Evolutionary conservation across 2,888 invertebrate species (phyloP).

Genomic region (Glaucopsyche alexis): DNA sequence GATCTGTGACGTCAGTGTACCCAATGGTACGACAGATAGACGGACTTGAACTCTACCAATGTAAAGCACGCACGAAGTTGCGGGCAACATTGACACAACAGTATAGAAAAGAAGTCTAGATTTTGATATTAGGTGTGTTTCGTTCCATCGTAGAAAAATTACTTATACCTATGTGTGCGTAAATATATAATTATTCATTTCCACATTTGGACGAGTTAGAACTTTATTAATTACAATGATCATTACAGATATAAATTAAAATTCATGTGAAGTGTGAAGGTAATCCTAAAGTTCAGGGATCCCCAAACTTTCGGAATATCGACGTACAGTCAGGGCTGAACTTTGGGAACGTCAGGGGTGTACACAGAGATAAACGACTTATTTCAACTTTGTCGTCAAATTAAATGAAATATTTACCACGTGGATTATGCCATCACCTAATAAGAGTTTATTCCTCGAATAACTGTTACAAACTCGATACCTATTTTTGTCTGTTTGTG

Average conservation of each 20-base stretch:
- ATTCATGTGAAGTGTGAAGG: slow-evolving; percentile 16
- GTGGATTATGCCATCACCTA: not conserved
- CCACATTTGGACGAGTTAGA: not conserved
- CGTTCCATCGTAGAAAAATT: too few relatives aligned
- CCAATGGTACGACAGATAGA: too few relatives aligned
- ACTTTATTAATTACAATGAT: not conserved
- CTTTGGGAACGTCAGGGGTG: not conserved
- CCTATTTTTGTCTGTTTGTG: too few relatives aligned
- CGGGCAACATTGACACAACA: too few relatives aligned
- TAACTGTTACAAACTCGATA: too few relatives aligned
- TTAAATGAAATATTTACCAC: not conserved
- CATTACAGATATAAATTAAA: not conserved
- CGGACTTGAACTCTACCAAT: too few relatives aligned
- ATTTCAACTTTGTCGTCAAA: not conserved
- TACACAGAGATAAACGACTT: not conserved
- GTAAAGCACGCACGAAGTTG: too few relatives aligned
- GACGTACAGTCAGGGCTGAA: not conserved
- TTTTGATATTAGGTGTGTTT: too few relatives aligned
- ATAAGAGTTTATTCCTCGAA: not conserved
- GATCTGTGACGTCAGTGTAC: too few relatives aligned
- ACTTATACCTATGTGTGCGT: too few relatives aligned
- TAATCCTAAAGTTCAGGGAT: not conserved
- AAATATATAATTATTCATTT: too few relatives aligned
- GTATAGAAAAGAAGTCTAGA: too few relatives aligned
- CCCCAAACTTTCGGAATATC: not conserved